A percentile compares a stretch with the other conserved stretches of the same genome.
phyloP scores from a whole-genome alignment of 2,888 invertebrate genomes.

The Athalia cordata region DNA sequence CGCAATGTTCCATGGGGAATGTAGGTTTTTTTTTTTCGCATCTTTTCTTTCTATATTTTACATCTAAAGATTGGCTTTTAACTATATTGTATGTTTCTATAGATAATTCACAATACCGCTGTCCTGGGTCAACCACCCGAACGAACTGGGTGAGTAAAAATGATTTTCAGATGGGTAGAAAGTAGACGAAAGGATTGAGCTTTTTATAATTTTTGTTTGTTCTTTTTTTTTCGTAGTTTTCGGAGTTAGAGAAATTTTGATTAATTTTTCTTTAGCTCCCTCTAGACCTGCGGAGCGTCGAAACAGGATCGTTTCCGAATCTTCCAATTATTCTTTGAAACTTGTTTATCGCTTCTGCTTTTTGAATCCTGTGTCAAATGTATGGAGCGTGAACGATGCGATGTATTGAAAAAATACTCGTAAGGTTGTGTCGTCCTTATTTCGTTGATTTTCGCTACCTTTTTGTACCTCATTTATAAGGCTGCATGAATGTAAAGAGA shows the following conservation, averaged over 20 bases:
- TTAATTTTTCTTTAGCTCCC: too few species aligned
- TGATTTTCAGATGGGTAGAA: too few species aligned
- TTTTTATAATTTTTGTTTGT: too few species aligned
- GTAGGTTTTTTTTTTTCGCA: constrained; percentile 68
- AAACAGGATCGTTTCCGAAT: too few species aligned
- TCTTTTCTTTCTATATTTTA: neutral
- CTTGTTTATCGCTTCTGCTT: too few species aligned
- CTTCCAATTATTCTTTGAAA: too few species aligned
- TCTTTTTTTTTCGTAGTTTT: too few species aligned
- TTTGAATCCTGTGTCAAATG: too few species aligned
- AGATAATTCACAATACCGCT: constrained; percentile 81
- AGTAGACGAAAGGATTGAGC: too few species aligned
- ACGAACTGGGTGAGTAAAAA: constrained; percentile 76
- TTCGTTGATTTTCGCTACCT: neutral
- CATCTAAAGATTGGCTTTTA: neutral
- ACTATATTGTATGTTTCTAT: constrained; percentile 1
- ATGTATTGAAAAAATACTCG: neutral
- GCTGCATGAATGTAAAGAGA: neutral
- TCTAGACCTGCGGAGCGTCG: too few species aligned
- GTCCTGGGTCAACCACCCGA: constrained; percentile 75
- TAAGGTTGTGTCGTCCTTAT: neutral
- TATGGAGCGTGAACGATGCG: too few species aligned
- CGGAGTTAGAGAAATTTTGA: too few species aligned
- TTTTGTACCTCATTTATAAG: neutral
- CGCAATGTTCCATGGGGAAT: constrained; percentile 82